Evolutionary conservation across 2,797 vertebrate genomes (phyloP).

Genomic region (Gallinago stenura): DNA sequence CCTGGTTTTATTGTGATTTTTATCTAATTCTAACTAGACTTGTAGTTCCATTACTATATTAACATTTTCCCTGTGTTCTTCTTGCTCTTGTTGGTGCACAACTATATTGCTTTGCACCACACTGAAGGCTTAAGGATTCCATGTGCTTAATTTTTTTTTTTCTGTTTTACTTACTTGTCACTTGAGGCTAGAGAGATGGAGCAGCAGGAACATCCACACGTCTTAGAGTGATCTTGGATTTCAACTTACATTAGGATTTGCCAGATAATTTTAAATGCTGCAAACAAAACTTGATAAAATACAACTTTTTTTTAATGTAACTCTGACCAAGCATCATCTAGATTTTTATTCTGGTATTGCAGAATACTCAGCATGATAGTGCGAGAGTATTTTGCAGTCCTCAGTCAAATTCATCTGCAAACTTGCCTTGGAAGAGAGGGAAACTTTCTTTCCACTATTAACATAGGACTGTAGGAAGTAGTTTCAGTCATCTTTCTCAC

Average conservation of each 20-base stretch:
- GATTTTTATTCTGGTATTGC: neutral
- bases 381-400: neutral
- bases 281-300: neutral
- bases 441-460: neutral
- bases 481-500: neutral
- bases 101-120: neutral
- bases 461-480: neutral
- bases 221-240: neutral
- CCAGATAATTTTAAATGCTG: neutral
- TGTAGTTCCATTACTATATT: neutral
- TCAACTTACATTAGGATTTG: neutral
- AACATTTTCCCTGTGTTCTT: neutral
- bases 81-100: neutral
- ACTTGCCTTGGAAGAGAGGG: neutral
- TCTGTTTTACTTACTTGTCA: neutral
- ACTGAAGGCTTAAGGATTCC: neutral
- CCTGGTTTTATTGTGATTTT: neutral
- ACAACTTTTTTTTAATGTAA: neutral
- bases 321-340: neutral
- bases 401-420: neutral
- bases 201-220: neutral
- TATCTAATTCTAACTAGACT: neutral
- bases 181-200: neutral
- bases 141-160: fast-evolving
- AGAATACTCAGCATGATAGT: neutral